Base-by-base conservation (phyloP, 1,140 invertebrate species). In the Pentalonia nigronervosa region DNA sequence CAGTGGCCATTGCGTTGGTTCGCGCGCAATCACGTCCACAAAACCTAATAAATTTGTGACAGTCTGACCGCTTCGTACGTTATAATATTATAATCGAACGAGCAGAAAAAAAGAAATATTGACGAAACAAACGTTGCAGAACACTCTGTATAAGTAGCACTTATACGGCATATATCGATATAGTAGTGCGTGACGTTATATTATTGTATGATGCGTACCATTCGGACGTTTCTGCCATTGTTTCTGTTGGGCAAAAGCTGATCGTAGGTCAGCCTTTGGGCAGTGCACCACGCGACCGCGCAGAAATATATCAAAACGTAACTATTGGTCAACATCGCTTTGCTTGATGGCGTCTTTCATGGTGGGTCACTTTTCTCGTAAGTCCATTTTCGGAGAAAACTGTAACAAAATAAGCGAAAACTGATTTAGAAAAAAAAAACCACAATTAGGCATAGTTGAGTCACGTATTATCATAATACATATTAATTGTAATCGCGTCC, bases 161-260 rank as follows among this genome's bases (percentile, higher is more conserved):
- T 4, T 17, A n/a, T 6, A n/a, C 60, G 6, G 60, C n/a, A 4
- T 17, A n/a, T 17, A 76, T 17, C n/a, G 17, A 14, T n/a, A n/a
- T n/a, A n/a, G 14, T 67, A 17, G 41, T 41, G 4, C 41, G 1
- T 14, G n/a, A n/a, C n/a, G 60, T 76, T n/a, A n/a, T 76, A 76
- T 76, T 53, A 53, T 4, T 14, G 30, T 14, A 67, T 14, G 17
- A 76, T 25, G 17, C 47, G 20, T 84, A 93, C 91, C 91, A 93
- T 93, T 84, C 91, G 45, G 34, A 53, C 48, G n/a, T 23, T 41
- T 3, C 91, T 83, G 48, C 47, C 91, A 41, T 84, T 84, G 67
- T 86, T 84, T 30, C 91, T 53, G 48, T 34, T 84, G 20, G 91
- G 91, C 30, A 93, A 41, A 36, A 93, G 91, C 48, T 86, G 76